Conservation (phyloP, 2,888 invertebrate species). For the Dyspetes luteomarginatus region DNA sequence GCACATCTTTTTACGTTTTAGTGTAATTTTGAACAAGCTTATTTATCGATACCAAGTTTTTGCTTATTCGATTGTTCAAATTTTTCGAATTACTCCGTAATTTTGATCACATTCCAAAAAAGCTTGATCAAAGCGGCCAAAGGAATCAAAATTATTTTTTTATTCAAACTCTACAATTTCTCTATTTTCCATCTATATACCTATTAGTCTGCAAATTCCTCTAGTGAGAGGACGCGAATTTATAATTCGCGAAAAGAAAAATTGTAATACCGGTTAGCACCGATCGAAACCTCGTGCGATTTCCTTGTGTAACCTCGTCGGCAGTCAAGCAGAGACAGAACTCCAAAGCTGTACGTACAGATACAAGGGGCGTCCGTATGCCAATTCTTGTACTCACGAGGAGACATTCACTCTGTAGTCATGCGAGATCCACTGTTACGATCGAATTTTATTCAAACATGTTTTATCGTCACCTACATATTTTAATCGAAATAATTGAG, state of each 20-base stretch:
- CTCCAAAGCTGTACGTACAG: slow-evolving; percentile 41
- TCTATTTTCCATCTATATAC: background rate
- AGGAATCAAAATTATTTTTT: too few species aligned
- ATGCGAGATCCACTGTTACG: slow-evolving; percentile 61
- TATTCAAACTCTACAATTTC: background rate
- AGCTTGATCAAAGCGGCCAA: too few species aligned
- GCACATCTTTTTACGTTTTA: too few species aligned
- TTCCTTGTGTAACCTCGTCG: slow-evolving; percentile 28
- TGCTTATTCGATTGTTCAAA: too few species aligned
- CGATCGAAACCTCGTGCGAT: slow-evolving; percentile 52
- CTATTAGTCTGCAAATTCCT: slow-evolving; percentile 23
- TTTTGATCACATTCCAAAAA: too few species aligned
- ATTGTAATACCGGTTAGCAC: slow-evolving; percentile 55
- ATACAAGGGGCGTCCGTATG: slow-evolving; percentile 50
- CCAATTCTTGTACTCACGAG: slow-evolving; percentile 56
- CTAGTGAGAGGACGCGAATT: slow-evolving; percentile 37
- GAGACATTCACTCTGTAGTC: slow-evolving; percentile 70
- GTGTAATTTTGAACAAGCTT: too few species aligned
- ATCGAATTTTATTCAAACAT: background rate
- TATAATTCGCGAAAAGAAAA: slow-evolving; percentile 36
- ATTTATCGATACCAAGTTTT: too few species aligned
- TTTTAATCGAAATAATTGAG: background rate
- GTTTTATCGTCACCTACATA: background rate
- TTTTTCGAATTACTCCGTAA: too few species aligned
- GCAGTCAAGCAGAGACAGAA: slow-evolving; percentile 54